Base-by-base conservation (phyloP, 64 coral and sea anemone species). In the Porites australiensis region DNA sequence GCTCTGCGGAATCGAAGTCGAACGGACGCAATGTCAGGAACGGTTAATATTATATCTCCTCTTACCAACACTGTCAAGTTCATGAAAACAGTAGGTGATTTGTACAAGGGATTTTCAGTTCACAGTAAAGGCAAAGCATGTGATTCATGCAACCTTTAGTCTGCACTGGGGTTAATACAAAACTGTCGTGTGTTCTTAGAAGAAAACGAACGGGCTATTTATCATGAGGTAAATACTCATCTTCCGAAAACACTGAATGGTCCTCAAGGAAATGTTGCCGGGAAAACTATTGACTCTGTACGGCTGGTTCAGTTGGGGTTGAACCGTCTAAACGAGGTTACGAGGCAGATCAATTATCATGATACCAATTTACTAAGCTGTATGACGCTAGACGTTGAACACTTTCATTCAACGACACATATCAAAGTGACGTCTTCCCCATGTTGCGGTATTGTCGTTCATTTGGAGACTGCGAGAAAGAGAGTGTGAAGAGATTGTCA, bases 381-480 rank as follows among this genome's bases (percentile, higher is more conserved):
- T 76, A 79, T 90, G 73, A 68, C 82, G 21, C 61, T 86, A 45
- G 82, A 86, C 82, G 62, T 86, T 3, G 82, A 86, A 46, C 82
- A 86, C 61, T 86, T 90, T 57, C 74, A 90, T 90, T 45, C 88
- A 79, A 60, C 44, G 55, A 77, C 58, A 44, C 75, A 90, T 79
- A 5, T 65, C 43, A 90, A 90, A 74, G 45, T 74, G 71, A 74
- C 71, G 43, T 74, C 71, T 13, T 23, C 22, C 55, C 82, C 19
- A 79, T 72, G 74, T 23, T 81, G 9, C 58, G 87, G 50, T 93
- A 79, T 58, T 21, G 54, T 44, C 57, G 66, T 48, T 76, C 79
- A 73, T 91, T 95, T 87, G 94, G 83, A 70, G 84, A 95, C 78
- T 70, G 89, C n/a, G 64, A 91, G 8, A 91, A 95, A 23, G 77